These are phyloP conservation scores for Chroicocephalus ridibundus DNA, from an alignment of 2,113 vertebrate genomes.

Conservation along the genomic window DNA sequence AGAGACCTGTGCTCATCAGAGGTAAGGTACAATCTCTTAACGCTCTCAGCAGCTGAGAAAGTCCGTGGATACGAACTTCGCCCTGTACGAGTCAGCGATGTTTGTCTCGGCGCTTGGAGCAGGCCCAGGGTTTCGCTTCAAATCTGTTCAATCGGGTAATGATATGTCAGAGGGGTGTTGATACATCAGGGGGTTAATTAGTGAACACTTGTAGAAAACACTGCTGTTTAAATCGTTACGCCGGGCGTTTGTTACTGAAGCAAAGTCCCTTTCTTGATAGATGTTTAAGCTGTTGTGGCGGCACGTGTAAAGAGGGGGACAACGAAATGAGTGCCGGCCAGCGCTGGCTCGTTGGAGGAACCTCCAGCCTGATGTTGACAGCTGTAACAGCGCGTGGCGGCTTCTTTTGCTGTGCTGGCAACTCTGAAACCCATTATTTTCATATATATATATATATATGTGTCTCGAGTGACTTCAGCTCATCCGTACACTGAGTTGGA, in stretches of 20 bases:
- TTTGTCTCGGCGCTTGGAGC: accelerated
- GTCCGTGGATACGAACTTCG: background rate
- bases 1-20: background rate
- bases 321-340: background rate
- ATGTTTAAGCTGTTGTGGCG: background rate
- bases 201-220: background rate
- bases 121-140: background rate
- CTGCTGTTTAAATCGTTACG: accelerated
- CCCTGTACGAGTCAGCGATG: accelerated
- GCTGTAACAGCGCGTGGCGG: background rate
- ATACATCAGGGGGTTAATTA: background rate
- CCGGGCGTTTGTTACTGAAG: background rate
- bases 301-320: background rate
- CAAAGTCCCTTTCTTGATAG: background rate
- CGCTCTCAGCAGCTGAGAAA: background rate
- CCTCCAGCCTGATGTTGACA: background rate
- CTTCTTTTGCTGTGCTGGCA: background rate
- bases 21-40: too few relatives aligned
- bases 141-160: background rate
- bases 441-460: too few relatives aligned
- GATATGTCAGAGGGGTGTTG: background rate
- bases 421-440: background rate
- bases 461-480: background rate
- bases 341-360: background rate
- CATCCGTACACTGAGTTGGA: background rate